A percentile compares a stretch with the other conserved stretches of the same genome.
Conservation (phyloP, 2,113 vertebrate species). For the Petromus typicus region DNA sequence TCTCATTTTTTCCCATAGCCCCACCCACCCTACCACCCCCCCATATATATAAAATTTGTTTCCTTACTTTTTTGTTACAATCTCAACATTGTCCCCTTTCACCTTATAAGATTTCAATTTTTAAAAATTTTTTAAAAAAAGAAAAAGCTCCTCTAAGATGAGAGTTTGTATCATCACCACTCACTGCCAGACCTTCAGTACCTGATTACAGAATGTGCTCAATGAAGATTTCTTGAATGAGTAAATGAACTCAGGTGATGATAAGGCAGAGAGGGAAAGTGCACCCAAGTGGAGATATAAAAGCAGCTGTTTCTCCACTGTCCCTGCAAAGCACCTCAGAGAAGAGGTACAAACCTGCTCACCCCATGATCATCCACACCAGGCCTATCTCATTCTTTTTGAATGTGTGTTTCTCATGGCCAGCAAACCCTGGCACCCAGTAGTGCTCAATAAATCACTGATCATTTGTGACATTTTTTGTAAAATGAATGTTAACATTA, state of each 20-base stretch:
- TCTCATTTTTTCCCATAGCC: no score
- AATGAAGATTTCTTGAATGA: background rate
- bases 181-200: background rate
- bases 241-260: background rate
- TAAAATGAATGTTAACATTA: background rate
- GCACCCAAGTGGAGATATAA: background rate
- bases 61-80: no score
- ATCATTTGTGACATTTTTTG: background rate
- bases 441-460: background rate
- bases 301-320: background rate
- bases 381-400: background rate
- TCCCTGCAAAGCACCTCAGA: background rate
- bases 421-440: background rate
- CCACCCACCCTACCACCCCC: no score
- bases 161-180: background rate
- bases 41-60: no score
- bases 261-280: background rate
- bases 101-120: no score
- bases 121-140: no score
- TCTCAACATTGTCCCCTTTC: no score
- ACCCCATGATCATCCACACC: background rate
- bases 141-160: background rate
- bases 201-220: background rate
- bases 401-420: background rate
- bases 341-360: background rate